Evolutionary conservation across 1,140 invertebrate species (phyloP).

Genomic region (Melitaea cinxia): DNA sequence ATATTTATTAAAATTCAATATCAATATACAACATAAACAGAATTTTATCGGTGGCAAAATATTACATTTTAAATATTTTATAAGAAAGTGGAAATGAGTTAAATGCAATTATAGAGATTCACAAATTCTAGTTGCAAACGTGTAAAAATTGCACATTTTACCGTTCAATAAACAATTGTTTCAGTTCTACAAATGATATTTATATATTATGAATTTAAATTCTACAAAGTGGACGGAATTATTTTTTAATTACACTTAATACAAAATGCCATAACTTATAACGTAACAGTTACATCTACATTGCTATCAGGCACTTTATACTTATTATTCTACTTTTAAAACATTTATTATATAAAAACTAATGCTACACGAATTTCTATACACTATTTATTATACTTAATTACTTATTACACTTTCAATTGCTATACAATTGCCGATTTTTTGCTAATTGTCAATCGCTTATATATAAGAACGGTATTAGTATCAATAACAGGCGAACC

Average conservation of each 20-base stretch:
- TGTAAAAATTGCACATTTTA: no score
- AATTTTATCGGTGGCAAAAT: neutral
- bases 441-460: no score
- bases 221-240: constrained; percentile 26
- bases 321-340: constrained; percentile 1
- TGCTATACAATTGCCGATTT: no score
- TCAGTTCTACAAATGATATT: no score
- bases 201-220: neutral
- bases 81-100: no score
- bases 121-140: neutral
- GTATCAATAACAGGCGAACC: no score
- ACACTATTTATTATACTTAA: no score
- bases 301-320: constrained; percentile 7
- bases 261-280: neutral
- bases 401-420: no score
- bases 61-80: no score
- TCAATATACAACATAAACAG: neutral
- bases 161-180: neutral
- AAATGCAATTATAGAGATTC: no score
- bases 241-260: constrained; percentile 4
- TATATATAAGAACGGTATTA: no score
- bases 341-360: neutral
- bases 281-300: neutral
- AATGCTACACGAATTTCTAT: neutral
- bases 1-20: neutral